Base-by-base conservation (phyloP, 2,888 invertebrate genomes). In the Lydus trimaculatus region DNA sequence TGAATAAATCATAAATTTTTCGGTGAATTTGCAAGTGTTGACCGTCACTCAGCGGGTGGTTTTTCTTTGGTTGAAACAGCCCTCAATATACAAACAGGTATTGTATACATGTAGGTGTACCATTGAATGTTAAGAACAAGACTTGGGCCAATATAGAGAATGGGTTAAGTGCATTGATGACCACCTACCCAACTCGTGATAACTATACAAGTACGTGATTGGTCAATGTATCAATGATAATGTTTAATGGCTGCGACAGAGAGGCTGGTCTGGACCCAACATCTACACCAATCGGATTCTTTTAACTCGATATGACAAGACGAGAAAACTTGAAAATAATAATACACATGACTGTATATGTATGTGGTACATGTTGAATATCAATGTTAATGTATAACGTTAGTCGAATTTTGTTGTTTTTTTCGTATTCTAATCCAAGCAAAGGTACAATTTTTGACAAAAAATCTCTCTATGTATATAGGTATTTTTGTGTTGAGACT, bases 241-340 rank as follows among this genome's bases (percentile, higher is more conserved):
- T 80, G 82, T 72, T 83, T 84, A 83, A 84, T 83, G 83, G 83
- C 83, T 81, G 83, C 83, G 78, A 76, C 75, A 77, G 73, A 81
- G 81, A 82, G 82, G 83, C 81, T 78, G 83, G 82, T 68, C 80
- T 78, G 80, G 77, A 79, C 78, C 52, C 78, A 71, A 71, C 63
- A 72, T 71, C 73, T 72, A 76, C 74, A 75, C 82, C 82, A 81
- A 80, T 80, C 64, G 63, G 61, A 58, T 60, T 58, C 61, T 67
- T 13, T 9, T 70, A 65, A 52, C 20, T 67, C 74, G 73, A 66
- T 59, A 66, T 65, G 69, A 68, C 61, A 64, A 56, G 13, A 58
- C 52, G 1, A 64, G 11, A 64, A 58, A 31, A 15, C 31, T 31
- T 58, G 33, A 33, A 61, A 23, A 36, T 61, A 23, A 31, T 33